Evolutionary conservation across 2,113 vertebrate species (phyloP).

Genomic region (Willisornis vidua): DNA sequence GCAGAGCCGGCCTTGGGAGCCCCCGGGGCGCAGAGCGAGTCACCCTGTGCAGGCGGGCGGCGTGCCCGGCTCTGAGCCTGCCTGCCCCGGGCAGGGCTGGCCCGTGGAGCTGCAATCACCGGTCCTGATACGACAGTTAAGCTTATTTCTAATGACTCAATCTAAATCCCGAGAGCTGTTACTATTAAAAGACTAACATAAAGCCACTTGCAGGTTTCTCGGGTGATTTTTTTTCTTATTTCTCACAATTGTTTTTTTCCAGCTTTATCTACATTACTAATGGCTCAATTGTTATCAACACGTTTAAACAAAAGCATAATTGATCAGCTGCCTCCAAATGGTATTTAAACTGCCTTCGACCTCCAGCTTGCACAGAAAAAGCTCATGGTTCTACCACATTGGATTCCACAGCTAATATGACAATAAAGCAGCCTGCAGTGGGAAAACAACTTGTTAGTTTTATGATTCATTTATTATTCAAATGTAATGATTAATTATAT

Average conservation of each 20-base stretch:
- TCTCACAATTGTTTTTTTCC: neutral
- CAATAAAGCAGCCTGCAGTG: neutral
- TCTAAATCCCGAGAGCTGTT: neutral
- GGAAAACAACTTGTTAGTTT: neutral
- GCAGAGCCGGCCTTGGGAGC: neutral
- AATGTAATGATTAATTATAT: neutral
- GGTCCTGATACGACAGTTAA: neutral
- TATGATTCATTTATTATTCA: neutral
- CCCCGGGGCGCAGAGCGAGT: neutral
- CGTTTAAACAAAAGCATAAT: neutral
- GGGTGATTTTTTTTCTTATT: neutral
- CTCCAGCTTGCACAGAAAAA: neutral
- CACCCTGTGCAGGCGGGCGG: rapidly evolving
- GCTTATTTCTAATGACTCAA: neutral
- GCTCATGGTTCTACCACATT: neutral
- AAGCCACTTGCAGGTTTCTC: neutral
- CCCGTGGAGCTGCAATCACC: neutral
- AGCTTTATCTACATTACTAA: neutral
- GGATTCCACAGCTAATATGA: neutral
- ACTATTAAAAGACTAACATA: neutral
- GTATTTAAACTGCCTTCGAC: neutral
- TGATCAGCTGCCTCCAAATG: neutral
- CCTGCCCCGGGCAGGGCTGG: neutral
- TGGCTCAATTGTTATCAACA: neutral
- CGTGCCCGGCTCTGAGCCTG: neutral